A percentile compares a stretch with the other conserved stretches of the same genome.
phyloP scores from a whole-genome alignment of 2,797 vertebrate genomes.

The Erpetoichthys calabaricus region DNA sequence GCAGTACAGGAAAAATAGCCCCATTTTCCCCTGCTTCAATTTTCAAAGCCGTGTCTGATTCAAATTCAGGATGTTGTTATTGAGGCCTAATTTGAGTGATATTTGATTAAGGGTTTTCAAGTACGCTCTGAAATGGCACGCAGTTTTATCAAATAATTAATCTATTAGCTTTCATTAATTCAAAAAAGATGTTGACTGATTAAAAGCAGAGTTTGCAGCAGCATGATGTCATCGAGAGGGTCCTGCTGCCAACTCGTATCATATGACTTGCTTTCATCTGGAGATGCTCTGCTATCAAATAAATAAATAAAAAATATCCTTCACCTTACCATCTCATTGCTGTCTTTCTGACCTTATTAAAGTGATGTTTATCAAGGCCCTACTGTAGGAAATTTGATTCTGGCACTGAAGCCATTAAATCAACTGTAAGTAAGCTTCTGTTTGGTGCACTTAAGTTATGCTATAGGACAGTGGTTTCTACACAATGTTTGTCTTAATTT shows the following conservation, averaged over 20 bases:
- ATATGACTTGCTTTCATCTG: constrained; percentile 32
- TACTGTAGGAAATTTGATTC: no score
- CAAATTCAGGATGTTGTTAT: constrained; percentile 48
- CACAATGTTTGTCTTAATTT: no score
- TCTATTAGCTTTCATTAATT: constrained; percentile 50
- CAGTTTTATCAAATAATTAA: constrained; percentile 46
- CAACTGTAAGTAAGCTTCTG: no score
- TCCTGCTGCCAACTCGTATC: constrained; percentile 23
- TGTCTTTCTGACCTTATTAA: no score
- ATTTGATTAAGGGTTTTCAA: constrained; percentile 42
- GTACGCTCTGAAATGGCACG: constrained; percentile 20
- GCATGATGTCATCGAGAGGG: constrained; percentile 47
- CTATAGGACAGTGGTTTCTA: no score
- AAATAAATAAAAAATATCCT: no score
- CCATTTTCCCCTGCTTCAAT: constrained; percentile 36
- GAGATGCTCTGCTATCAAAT: neutral
- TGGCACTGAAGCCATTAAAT: no score
- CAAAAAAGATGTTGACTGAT: constrained; percentile 39
- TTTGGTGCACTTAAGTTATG: no score
- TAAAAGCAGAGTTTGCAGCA: constrained; percentile 43
- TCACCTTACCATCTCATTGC: no score
- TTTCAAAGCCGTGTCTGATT: constrained; percentile 28
- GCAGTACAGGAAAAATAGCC: neutral
- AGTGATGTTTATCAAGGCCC: no score
- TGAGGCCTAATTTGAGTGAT: constrained; percentile 45